phyloP scores from a whole-genome alignment of 2,113 vertebrate species.

The Melanotaenia duboulayi region DNA sequence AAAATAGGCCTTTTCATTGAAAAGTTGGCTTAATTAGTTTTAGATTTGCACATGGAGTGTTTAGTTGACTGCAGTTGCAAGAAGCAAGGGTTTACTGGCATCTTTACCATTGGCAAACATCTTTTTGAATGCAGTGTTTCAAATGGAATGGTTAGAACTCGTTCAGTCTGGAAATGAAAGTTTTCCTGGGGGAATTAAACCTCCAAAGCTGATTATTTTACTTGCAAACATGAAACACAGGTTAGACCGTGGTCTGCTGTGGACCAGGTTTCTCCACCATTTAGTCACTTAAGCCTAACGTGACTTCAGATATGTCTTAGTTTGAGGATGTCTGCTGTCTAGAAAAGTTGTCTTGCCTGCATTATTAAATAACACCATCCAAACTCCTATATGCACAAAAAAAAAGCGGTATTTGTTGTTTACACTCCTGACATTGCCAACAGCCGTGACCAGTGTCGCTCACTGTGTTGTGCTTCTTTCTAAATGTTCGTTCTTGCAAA shows the following conservation, averaged over 20 bases:
- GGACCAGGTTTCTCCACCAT: conserved; percentile 15
- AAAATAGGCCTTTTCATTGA: neutral
- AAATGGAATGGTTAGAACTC: neutral
- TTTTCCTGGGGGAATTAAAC: conserved; percentile 18
- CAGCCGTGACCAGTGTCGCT: no score
- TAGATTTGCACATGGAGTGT: neutral
- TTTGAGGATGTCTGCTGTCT: no score
- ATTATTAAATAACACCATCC: neutral
- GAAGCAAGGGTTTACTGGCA: no score
- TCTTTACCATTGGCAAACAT: neutral
- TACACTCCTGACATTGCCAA: neutral
- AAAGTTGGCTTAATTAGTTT: neutral
- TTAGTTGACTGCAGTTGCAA: neutral
- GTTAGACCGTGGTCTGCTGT: conserved; percentile 35
- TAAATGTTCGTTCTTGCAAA: no score
- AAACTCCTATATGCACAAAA: neutral
- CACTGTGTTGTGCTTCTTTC: no score
- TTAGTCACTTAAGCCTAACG: conserved; percentile 33
- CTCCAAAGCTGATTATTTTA: conserved; percentile 13
- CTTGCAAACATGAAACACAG: conserved; percentile 33
- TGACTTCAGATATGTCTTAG: conserved; percentile 8
- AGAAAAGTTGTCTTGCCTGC: no score
- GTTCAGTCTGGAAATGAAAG: conserved; percentile 16
- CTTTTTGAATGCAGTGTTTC: neutral
- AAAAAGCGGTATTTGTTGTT: neutral